phyloP scores from a whole-genome alignment of 1,140 invertebrate genomes.

The Scaptomyza montana region DNA sequence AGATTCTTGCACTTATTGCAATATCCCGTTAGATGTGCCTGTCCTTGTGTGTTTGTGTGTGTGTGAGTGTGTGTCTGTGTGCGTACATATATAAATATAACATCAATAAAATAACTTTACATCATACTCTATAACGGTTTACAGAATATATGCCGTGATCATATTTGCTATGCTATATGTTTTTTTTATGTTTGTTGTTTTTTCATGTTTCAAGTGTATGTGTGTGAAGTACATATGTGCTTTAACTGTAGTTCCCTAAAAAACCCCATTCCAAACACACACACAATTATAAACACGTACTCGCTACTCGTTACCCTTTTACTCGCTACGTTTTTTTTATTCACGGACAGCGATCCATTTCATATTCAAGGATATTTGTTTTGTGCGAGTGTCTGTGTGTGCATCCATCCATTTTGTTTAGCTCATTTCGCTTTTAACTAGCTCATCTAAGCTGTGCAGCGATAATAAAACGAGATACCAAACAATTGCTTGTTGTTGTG shows the following conservation, averaged over 20 bases:
- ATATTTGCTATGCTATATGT: conserved; percentile 9
- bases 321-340: neutral
- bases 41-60: conserved; percentile 3
- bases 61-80: too few relatives aligned
- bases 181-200: neutral
- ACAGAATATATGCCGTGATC: conserved; percentile 22
- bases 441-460: conserved; percentile 13
- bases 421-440: conserved; percentile 17
- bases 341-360: neutral
- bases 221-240: neutral
- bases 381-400: conserved; percentile 17
- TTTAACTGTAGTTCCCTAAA: neutral
- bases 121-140: conserved; percentile 19
- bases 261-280: neutral
- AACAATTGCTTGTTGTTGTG: conserved; percentile 24
- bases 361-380: conserved; percentile 23
- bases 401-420: neutral
- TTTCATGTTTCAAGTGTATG: conserved; percentile 4
- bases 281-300: neutral
- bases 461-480: conserved; percentile 10
- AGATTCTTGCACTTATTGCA: conserved; percentile 8
- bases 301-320: neutral
- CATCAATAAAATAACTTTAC: too few relatives aligned
- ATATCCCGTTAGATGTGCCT: conserved; percentile 14
- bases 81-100: too few relatives aligned